Conservation (phyloP, 2,797 vertebrate genomes). For the Geotria australis region DNA sequence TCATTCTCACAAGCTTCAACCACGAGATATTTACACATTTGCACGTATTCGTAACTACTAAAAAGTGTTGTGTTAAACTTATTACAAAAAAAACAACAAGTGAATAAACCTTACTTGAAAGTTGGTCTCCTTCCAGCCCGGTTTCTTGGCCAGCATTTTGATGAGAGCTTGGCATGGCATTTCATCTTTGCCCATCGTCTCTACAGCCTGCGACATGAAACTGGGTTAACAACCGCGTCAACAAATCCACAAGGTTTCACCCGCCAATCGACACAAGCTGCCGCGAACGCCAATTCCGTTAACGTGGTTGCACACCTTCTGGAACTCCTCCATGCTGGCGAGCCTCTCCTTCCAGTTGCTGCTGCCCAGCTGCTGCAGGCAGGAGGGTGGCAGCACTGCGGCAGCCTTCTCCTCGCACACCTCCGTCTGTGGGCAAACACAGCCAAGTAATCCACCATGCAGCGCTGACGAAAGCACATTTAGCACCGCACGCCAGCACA, state of each 20-base stretch:
- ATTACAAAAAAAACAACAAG: neutral
- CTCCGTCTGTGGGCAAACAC: constrained; percentile 22
- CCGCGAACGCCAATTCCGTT: no score
- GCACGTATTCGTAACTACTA: no score
- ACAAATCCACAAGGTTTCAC: neutral
- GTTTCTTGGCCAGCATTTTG: constrained; percentile 84
- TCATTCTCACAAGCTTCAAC: no score
- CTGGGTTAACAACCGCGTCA: neutral
- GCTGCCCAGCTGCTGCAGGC: constrained; percentile 61
- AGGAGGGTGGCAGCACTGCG: constrained; percentile 47
- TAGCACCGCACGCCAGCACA: no score
- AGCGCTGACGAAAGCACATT: no score
- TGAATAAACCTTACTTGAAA: constrained; percentile 46
- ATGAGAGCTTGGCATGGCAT: constrained; percentile 96
- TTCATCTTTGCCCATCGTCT: constrained; percentile 44
- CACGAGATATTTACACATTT: no score
- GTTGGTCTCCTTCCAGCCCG: constrained; percentile 95
- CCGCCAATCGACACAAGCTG: neutral
- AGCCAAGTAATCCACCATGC: constrained; percentile 1
- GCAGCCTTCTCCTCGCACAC: constrained; percentile 65
- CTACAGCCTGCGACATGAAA: constrained; percentile 32
- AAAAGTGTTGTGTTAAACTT: neutral
- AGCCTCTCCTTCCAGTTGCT: constrained; percentile 90
- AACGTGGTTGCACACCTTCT: constrained; percentile 21
- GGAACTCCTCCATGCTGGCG: constrained; percentile 93